Evolutionary conservation across 2,113 vertebrate species (phyloP), one percentile per base, ranked within the genome.

Genomic region (Mixornis gularis): DNA sequence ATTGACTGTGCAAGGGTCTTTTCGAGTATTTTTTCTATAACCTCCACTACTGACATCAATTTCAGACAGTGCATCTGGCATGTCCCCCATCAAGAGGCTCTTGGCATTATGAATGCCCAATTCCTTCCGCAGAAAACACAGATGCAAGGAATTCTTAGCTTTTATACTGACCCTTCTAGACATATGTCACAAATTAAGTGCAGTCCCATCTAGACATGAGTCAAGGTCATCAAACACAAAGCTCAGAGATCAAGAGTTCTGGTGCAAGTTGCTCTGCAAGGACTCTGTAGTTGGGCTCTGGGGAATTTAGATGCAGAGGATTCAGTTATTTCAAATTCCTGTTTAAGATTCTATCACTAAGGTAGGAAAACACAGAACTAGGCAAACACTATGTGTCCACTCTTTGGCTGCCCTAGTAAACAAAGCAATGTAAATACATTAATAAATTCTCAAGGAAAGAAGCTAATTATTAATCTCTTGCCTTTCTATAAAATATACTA

Each of bases 111-210:
- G 6, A 90, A 70, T 56, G 84, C 24, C 14, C 77, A 63, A 1
- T 74, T 86, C 52, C 22, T 95, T 70, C 56, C 84, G 91, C 48
- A 64, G 65, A 89, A 85, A 90, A 93, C 48, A 74, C 12, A 92
- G 64, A 86, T 73, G 24, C 56, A 90, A 81, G 29, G 60, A 92
- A 81, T 86, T 78, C n/a, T 87, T 87, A 69, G 60, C 52, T 78
- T 92, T 78, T 84, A 55, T 40, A 78, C 64, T 80, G 72, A 84
- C 48, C 72, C 60, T 95, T 92, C 56, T 71, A 66, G 56, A 78
- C 48, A 56, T 46, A 43, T 29, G 56, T 56, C 58, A 86, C 34
- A 78, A 92, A 92, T 95, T 71, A 93, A 81, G 40, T 27, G 24
- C 80, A 87, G 53, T 66, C 65, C 68, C 49, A 90, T 79, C 46